Conservation (phyloP, 1,140 invertebrate species). For the Nylanderia fulva region DNA sequence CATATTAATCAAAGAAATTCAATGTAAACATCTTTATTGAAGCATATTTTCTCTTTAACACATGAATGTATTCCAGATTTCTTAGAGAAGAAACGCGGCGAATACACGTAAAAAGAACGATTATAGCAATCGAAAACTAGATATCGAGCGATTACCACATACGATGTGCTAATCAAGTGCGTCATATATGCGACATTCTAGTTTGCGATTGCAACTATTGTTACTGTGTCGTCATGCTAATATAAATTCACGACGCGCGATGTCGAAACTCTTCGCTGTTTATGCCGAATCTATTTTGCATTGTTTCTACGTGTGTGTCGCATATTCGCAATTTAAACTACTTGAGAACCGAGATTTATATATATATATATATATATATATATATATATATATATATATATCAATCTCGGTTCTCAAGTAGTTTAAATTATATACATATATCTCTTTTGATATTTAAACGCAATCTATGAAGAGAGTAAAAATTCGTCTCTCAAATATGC, state of each 20-base stretch:
- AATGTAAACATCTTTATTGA: neutral
- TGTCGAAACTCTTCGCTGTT: conserved; percentile 40
- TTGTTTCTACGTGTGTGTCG: neutral
- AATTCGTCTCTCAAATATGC: neutral
- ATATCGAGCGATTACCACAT: conserved; percentile 47
- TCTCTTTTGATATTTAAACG: neutral
- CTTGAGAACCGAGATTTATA: neutral
- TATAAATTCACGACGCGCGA: conserved; percentile 40
- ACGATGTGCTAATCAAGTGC: conserved; percentile 42
- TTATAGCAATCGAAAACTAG: conserved; percentile 35
- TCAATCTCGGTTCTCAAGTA: too few species aligned
- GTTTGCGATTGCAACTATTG: conserved; percentile 43
- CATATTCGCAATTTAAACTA: neutral
- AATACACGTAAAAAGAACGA: neutral
- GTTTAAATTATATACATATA: too few species aligned
- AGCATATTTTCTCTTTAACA: neutral
- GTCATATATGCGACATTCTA: conserved; percentile 50
- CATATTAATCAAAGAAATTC: neutral
- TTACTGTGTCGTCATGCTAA: conserved; percentile 42
- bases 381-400: too few species aligned
- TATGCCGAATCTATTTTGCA: conserved; percentile 41
- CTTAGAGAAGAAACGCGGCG: conserved; percentile 3
- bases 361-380: neutral
- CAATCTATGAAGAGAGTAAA: neutral
- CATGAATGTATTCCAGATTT: neutral